Percentiles rank a stretch among this genome's conserved stretches.
Evolutionary conservation across 2,888 invertebrate genomes (phyloP).

Genomic region (Caradrina kadenii): DNA sequence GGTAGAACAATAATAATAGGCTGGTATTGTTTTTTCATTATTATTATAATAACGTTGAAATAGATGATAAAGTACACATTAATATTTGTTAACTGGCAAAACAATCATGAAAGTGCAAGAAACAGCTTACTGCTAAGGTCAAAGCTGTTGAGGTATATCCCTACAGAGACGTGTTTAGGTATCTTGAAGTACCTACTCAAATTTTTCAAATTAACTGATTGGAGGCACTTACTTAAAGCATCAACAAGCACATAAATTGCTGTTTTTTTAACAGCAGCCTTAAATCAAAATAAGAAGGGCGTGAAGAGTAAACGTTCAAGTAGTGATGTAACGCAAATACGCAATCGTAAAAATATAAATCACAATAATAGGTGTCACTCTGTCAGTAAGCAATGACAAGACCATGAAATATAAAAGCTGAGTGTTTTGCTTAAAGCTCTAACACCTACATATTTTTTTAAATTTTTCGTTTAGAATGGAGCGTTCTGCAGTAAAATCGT

Average conservation of each 20-base stretch:
- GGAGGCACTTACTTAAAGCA: neutral
- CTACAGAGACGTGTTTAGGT: too few relatives aligned
- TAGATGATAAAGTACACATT: too few relatives aligned
- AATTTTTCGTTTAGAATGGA: slow-evolving; percentile 22
- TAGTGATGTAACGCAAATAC: slow-evolving; percentile 49
- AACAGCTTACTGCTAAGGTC: neutral
- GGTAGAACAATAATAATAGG: too few relatives aligned
- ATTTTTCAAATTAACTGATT: too few relatives aligned
- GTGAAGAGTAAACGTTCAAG: slow-evolving; percentile 4
- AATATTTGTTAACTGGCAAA: neutral
- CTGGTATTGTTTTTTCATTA: too few relatives aligned
- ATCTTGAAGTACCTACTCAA: neutral
- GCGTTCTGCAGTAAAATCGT: slow-evolving; percentile 43
- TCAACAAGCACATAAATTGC: neutral
- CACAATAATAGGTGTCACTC: slow-evolving; percentile 61
- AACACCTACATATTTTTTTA: slow-evolving; percentile 51
- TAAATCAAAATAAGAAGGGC: slow-evolving; percentile 1
- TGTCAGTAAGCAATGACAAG: slow-evolving; percentile 62
- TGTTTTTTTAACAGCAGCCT: slow-evolving; percentile 2
- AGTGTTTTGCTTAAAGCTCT: slow-evolving; percentile 38
- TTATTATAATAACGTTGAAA: neutral
- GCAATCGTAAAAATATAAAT: slow-evolving; percentile 62
- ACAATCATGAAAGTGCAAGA: neutral
- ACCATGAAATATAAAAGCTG: slow-evolving; percentile 42
- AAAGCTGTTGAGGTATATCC: neutral